Evolutionary conservation across 2,797 vertebrate genomes (phyloP).

Genomic region (Neostethus bicornis): DNA sequence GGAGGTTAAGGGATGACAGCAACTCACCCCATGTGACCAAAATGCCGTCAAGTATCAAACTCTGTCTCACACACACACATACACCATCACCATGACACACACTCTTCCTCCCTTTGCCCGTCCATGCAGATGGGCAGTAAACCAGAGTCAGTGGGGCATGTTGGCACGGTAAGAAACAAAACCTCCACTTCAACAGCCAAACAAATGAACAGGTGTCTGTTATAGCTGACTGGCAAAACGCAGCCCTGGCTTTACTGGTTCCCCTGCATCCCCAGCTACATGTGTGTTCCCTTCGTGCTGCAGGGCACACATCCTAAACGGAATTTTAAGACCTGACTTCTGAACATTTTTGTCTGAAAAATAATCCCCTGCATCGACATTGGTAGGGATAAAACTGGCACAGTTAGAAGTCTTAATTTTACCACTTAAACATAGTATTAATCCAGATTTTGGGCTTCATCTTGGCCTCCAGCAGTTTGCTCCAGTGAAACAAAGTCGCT

Average conservation of each 20-base stretch:
- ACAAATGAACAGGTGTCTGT: slow-evolving; percentile 79
- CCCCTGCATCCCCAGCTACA: slow-evolving; percentile 56
- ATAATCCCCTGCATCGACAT: slow-evolving; percentile 64
- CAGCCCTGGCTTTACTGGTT: slow-evolving; percentile 38
- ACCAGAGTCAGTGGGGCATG: slow-evolving; percentile 62
- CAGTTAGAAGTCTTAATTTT: slow-evolving; percentile 61
- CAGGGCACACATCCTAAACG: slow-evolving; percentile 63
- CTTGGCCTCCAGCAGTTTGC: slow-evolving; percentile 38
- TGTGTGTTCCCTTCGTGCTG: slow-evolving; percentile 69
- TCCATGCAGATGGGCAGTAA: slow-evolving; percentile 75
- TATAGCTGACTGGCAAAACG: slow-evolving; percentile 57
- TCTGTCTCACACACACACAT: neutral
- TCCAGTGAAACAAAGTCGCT: slow-evolving; percentile 20
- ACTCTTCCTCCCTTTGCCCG: slow-evolving; percentile 26
- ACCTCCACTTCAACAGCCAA: slow-evolving; percentile 50
- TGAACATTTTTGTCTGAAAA: slow-evolving; percentile 69
- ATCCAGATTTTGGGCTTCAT: slow-evolving; percentile 62
- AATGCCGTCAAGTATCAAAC: slow-evolving; percentile 79
- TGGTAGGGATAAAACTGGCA: slow-evolving; percentile 61
- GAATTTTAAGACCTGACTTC: slow-evolving; percentile 76
- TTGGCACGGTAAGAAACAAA: slow-evolving; percentile 69
- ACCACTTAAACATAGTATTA: slow-evolving; percentile 66
- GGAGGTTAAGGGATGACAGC: slow-evolving; percentile 73
- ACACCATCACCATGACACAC: neutral
- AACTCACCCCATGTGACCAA: slow-evolving; percentile 80